Evolutionary conservation across 2,797 vertebrate species (phyloP).

Genomic region (Myiotriccus ornatus): DNA sequence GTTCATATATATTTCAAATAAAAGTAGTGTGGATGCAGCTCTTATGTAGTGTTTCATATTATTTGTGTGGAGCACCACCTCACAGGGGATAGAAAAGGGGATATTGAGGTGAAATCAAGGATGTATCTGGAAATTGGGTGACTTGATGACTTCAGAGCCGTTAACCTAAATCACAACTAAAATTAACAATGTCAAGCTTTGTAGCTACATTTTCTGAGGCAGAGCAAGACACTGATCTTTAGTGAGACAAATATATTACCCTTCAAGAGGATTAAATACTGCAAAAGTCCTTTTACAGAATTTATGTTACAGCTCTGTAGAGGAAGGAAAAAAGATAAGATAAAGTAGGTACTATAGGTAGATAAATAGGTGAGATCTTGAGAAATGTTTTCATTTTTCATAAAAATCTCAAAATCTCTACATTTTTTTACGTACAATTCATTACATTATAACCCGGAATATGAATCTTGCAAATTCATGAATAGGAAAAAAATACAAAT

Average conservation of each 20-base stretch:
- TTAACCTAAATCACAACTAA: conserved; percentile 51
- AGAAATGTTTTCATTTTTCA: conserved; percentile 53
- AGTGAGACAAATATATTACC: conserved; percentile 55
- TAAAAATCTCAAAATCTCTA: conserved; percentile 18
- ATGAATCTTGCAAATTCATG: background rate
- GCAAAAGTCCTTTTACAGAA: conserved; percentile 1
- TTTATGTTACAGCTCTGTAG: conserved; percentile 46
- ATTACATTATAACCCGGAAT: background rate
- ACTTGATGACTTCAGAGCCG: conserved; percentile 1
- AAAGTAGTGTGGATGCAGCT: background rate
- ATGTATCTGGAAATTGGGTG: conserved; percentile 27
- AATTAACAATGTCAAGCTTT: conserved; percentile 47
- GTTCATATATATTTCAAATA: background rate
- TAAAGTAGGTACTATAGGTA: background rate
- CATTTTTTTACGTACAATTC: background rate
- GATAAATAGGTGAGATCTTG: conserved; percentile 36
- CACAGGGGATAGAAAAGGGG: background rate
- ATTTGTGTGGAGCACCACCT: background rate
- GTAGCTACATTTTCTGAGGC: conserved; percentile 42
- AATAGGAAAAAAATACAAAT: background rate
- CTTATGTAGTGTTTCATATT: background rate
- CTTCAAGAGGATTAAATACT: conserved; percentile 57
- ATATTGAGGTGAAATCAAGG: conserved; percentile 40
- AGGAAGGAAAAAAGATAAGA: conserved; percentile 18
- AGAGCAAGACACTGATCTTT: conserved; percentile 39